phyloP scores from a whole-genome alignment of 2,797 vertebrate species.

The Cuniculus paca region DNA sequence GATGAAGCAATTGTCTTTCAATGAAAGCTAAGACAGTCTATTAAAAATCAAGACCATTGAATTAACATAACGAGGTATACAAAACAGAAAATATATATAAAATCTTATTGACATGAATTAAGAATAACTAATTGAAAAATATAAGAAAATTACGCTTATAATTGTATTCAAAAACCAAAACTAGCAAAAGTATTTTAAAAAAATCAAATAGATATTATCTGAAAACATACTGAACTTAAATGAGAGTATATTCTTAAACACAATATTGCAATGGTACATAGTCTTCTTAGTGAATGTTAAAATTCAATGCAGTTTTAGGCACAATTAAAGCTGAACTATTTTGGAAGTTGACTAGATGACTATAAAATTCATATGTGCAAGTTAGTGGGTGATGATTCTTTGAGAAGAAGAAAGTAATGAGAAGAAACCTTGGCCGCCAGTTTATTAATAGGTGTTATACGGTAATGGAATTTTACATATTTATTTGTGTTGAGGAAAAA shows the following conservation, averaged over 20 bases:
- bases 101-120: background rate
- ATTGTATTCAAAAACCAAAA: background rate
- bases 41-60: background rate
- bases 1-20: background rate
- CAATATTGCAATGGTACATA: background rate
- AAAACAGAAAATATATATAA: background rate
- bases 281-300: background rate
- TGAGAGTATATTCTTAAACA: background rate
- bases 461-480: background rate
- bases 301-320: background rate
- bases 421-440: background rate
- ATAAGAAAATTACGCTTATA: background rate
- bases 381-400: background rate
- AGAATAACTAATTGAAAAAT: background rate
- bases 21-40: background rate
- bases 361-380: background rate
- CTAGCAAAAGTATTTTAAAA: background rate
- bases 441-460: background rate
- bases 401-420: background rate
- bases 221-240: background rate
- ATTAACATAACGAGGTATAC: background rate
- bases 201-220: background rate
- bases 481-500: background rate
- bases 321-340: background rate
- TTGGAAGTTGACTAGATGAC: background rate